Percentiles rank a stretch among this genome's conserved stretches.
Conservation (phyloP, 2,113 vertebrate species). For the Pseudonaja textilis region DNA sequence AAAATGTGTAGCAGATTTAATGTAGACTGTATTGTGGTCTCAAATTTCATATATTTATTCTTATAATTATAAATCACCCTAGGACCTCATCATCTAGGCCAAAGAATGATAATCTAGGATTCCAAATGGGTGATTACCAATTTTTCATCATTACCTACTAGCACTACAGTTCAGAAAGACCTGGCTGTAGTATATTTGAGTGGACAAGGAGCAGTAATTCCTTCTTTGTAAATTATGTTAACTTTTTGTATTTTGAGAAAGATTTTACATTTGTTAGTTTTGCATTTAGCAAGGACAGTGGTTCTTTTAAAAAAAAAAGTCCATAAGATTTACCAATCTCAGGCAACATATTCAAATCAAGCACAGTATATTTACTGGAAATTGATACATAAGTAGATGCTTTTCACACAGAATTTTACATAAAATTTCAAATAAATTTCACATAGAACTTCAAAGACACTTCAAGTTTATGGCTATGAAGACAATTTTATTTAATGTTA, state of each 20-base stretch:
- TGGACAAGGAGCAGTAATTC: not conserved
- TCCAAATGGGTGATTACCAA: not conserved
- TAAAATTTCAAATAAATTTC: not conserved
- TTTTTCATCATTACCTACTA: not conserved
- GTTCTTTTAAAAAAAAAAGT: not conserved
- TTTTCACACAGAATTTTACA: not conserved
- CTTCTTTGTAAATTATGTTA: not conserved
- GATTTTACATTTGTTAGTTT: not conserved
- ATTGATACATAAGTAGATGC: not conserved
- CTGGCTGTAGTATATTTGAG: not conserved
- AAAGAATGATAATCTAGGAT: not conserved
- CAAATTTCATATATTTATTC: not conserved
- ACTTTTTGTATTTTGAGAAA: not conserved
- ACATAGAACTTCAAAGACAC: not conserved
- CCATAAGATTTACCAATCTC: not conserved
- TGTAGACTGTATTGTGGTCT: not conserved
- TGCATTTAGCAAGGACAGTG: not conserved
- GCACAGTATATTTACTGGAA: not conserved
- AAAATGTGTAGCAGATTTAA: not conserved
- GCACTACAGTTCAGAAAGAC: not conserved
- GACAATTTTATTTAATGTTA: not conserved
- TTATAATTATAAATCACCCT: not conserved
- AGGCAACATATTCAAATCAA: not conserved
- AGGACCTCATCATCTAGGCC: not conserved
- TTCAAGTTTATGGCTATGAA: not conserved